A percentile compares a stretch with the other conserved stretches of the same genome.
Conservation (phyloP, 1,140 invertebrate species). For the Apis cerana region DNA sequence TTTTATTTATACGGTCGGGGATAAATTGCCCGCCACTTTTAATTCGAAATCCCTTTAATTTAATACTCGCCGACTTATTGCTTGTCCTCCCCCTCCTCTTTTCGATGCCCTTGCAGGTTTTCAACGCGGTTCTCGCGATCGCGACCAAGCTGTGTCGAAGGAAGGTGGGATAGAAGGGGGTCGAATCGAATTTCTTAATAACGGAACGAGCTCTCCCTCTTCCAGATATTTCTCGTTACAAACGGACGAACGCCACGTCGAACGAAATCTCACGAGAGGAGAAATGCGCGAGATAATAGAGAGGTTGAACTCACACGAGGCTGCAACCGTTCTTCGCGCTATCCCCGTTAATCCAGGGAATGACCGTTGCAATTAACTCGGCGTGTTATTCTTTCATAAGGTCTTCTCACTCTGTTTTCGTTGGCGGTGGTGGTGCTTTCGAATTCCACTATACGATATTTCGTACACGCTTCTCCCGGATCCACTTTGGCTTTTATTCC, state of each 20-base stretch:
- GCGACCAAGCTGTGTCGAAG: not conserved
- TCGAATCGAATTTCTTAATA: constrained; percentile 19
- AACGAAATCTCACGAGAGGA: not conserved
- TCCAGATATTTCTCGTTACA: not conserved
- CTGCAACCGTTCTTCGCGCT: no score
- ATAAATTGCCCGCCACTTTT: constrained; percentile 52
- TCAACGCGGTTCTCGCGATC: not conserved
- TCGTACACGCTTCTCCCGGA: not conserved
- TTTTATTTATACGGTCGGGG: constrained; percentile 53
- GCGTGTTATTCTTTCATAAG: constrained; percentile 45
- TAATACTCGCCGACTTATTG: constrained; percentile 54
- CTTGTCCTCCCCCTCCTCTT: not conserved
- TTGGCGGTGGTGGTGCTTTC: not conserved
- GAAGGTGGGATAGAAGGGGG: not conserved
- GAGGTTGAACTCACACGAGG: not conserved
- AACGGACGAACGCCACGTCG: not conserved
- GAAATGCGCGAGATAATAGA: not conserved
- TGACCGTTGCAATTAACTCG: constrained; percentile 38
- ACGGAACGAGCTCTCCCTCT: not conserved
- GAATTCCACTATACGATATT: not conserved
- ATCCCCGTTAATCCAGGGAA: constrained; percentile 20
- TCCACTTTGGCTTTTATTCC: not conserved
- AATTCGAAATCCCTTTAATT: constrained; percentile 60
- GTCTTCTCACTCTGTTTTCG: not conserved
- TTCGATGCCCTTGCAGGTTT: not conserved